A percentile compares a stretch with the other conserved stretches of the same genome.
Evolutionary conservation across 2,113 vertebrate genomes (phyloP).

Genomic region (Ailurus styani): DNA sequence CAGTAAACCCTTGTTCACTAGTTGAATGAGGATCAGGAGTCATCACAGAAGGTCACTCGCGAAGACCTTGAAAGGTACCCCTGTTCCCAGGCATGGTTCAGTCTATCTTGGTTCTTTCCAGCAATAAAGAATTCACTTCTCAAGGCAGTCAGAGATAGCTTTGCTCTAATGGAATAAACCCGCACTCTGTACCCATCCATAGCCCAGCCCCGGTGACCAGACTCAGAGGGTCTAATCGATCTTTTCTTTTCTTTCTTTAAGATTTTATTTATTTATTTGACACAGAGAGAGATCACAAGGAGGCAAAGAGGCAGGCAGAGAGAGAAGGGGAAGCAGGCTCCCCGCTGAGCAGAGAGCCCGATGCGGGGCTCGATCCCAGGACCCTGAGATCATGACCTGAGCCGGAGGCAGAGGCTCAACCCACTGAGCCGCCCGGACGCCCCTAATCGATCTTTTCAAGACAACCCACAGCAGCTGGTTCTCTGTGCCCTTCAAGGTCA

Average conservation of each 20-base stretch:
- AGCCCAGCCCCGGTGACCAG: neutral
- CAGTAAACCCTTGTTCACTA: neutral
- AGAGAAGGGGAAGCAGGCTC: no score
- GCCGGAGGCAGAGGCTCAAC: no score
- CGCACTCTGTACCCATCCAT: neutral
- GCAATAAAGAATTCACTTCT: neutral
- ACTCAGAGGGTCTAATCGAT: neutral
- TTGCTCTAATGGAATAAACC: neutral
- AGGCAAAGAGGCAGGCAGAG: no score
- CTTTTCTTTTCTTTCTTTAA: no score
- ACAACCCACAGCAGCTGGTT: neutral
- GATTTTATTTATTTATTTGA: no score
- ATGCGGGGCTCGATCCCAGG: no score
- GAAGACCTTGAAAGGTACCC: neutral
- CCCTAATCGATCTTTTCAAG: neutral
- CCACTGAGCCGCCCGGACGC: no score
- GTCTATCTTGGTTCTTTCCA: neutral
- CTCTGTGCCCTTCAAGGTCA: rapidly evolving
- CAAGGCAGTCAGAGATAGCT: neutral
- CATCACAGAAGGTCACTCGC: neutral
- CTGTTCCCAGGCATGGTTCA: rapidly evolving
- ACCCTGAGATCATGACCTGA: no score
- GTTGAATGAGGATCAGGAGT: neutral
- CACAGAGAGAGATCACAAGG: no score
- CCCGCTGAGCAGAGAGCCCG: no score